These are phyloP conservation scores for Patella pellucida DNA, from an alignment of 2,888 invertebrate genomes.

Conservation along the genomic window DNA sequence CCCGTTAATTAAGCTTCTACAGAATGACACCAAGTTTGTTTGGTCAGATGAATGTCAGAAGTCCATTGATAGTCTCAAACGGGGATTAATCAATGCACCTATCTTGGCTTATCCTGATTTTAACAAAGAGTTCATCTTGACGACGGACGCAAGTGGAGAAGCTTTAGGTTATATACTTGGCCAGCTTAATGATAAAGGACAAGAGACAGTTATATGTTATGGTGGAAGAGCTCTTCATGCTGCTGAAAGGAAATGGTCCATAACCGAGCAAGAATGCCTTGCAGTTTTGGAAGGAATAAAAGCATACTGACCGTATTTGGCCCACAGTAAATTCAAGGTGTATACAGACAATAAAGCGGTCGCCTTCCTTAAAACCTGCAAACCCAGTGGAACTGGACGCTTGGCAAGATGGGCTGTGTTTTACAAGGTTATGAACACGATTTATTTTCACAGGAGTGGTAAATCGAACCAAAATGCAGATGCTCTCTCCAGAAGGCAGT, in stretches of 20 bases:
- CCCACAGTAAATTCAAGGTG: slow-evolving; percentile 33
- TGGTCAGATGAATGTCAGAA: slow-evolving; percentile 36
- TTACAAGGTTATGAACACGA: slow-evolving; percentile 19
- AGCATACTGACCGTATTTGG: slow-evolving; percentile 35
- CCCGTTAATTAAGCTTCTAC: slow-evolving; percentile 34
- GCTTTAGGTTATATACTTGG: no score
- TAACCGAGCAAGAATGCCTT: no score
- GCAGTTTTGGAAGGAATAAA: slow-evolving; percentile 39
- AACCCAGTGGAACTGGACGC: slow-evolving; percentile 27
- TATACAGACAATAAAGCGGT: slow-evolving; percentile 41
- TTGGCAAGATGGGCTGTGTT: slow-evolving; percentile 31
- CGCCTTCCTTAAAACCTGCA: slow-evolving; percentile 34
- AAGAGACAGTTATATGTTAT: no score
- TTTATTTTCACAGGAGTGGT: slow-evolving; percentile 20
- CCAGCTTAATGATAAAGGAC: no score
- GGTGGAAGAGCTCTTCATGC: no score
- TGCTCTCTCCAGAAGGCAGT: slow-evolving; percentile 29
- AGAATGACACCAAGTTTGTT: slow-evolving; percentile 30
- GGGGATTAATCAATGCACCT: slow-evolving; percentile 27
- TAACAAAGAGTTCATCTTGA: no score
- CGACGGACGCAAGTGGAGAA: no score
- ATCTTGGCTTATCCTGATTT: slow-evolving; percentile 38
- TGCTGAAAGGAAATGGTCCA: no score
- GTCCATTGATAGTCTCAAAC: slow-evolving; percentile 32
- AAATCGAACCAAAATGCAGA: slow-evolving; percentile 29